A percentile compares a stretch with the other conserved stretches of the same genome.
Conservation (phyloP, 2,888 invertebrate genomes). For the Ochlodes sylvanus region DNA sequence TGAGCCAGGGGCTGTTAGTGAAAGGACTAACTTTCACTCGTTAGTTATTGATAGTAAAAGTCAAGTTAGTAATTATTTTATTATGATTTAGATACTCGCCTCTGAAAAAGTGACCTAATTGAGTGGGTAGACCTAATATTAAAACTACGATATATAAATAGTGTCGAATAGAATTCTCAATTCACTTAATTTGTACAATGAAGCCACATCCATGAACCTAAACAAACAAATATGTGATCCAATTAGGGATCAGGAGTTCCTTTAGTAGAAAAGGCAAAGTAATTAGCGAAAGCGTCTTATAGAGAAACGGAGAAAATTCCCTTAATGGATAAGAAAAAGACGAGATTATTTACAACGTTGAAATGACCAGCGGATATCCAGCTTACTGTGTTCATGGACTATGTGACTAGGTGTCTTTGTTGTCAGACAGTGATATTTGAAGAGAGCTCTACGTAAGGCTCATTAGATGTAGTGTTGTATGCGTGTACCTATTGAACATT, state of each 20-base stretch:
- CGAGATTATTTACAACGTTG: neutral
- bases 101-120: too few relatives aligned
- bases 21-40: too few relatives aligned
- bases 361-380: neutral
- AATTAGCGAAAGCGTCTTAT: slow-evolving; percentile 16
- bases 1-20: too few relatives aligned
- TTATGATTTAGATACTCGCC: too few relatives aligned
- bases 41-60: too few relatives aligned
- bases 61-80: too few relatives aligned
- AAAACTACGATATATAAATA: neutral
- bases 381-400: neutral
- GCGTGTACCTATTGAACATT: too few relatives aligned
- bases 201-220: slow-evolving; percentile 1
- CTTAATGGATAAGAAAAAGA: slow-evolving; percentile 14
- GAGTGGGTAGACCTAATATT: neutral
- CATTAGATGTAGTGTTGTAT: too few relatives aligned
- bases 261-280: slow-evolving; percentile 16
- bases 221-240: slow-evolving; percentile 8
- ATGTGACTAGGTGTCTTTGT: neutral
- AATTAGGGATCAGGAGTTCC: slow-evolving; percentile 14
- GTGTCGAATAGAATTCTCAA: neutral
- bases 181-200: slow-evolving; percentile 16
- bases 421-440: neutral
- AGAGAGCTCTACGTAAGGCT: neutral
- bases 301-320: slow-evolving; percentile 8